Base-by-base conservation (phyloP, 2,888 invertebrate genomes). In the Leucozona laternaria region DNA sequence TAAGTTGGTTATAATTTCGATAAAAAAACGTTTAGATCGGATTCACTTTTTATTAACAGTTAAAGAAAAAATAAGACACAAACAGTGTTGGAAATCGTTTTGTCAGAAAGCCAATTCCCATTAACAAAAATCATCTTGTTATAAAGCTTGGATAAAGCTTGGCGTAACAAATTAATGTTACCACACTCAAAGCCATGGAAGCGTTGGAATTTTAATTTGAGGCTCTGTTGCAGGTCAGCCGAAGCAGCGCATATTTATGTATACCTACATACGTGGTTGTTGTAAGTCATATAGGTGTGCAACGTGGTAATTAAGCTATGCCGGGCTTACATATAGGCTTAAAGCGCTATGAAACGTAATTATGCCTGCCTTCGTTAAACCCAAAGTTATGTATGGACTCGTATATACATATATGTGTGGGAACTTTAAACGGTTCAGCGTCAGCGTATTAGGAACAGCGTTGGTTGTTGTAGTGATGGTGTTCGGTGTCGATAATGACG, bases 141-240 rank as follows among this genome's bases (percentile, higher is more conserved):
- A n/a, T n/a, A n/a, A n/a, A n/a, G n/a, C n/a, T n/a, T n/a, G 50
- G 20, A 31, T n/a, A n/a, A 45, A 43, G 45, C 11, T 72, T 68
- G 62, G 68, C 55, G 37, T 37, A 73, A 79, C 57, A 48, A 43
- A n/a, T n/a, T n/a, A 64, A 62, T 68, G 28, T 80, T 80, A n/a
- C 66, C 76, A 85, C 66, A 80, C 53, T 75, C 79, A 72, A 40
- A 40, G 13, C 57, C 71, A 17, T 71, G 58, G 58, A 68, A 79
- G 62, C 43, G n/a, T 40, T 77, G 85, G 85, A 85, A 85, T 85
- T 85, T 85, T 85, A 85, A 85, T 85, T 85, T 79, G 79, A 84
- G 58, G 58, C 79, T 79, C 79, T n/a, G 76, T 71, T 85, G 66
- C 85, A 85, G 85, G 85, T 85, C 85, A 85, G 45, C 68, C 48